Evolutionary conservation across 2,888 invertebrate species (phyloP).

Genomic region (Didymodactylos carnosus): DNA sequence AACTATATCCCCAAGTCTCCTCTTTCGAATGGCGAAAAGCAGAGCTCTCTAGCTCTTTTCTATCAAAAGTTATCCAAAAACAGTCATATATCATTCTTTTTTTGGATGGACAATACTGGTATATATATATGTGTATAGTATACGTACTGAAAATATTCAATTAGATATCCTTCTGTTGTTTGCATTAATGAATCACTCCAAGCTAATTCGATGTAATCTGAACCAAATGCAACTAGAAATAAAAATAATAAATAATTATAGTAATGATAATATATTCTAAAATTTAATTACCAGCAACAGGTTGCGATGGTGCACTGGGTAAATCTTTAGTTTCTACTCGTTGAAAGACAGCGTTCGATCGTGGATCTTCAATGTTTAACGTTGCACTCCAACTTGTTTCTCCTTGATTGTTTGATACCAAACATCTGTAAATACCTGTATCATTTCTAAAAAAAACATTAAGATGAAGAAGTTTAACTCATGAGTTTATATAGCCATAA

Average conservation of each 20-base stretch:
- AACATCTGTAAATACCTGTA: conserved; percentile 4
- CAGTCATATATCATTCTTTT: too few species aligned
- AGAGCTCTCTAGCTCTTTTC: too few species aligned
- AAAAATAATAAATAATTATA: too few species aligned
- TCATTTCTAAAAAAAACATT: conserved; percentile 3
- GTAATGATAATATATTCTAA: too few species aligned
- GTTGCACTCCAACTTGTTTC: not conserved
- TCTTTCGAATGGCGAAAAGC: too few species aligned
- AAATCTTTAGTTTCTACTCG: conserved; percentile 52
- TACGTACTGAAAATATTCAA: not conserved
- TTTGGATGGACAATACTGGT: too few species aligned
- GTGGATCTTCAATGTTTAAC: conserved; percentile 27
- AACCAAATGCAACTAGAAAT: not conserved
- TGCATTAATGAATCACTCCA: not conserved
- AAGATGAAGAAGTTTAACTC: too few species aligned
- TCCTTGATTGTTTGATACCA: not conserved
- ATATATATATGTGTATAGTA: too few species aligned
- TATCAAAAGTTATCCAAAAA: too few species aligned
- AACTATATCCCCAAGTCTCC: too few species aligned
- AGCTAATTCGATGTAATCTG: not conserved
- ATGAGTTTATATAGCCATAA: too few species aligned
- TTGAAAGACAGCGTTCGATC: conserved; percentile 43
- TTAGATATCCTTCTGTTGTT: not conserved
- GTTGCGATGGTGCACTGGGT: conserved; percentile 52
- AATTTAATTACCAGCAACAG: too few species aligned